phyloP scores from a whole-genome alignment of 2,888 invertebrate genomes.

The Glaucopsyche alexis region DNA sequence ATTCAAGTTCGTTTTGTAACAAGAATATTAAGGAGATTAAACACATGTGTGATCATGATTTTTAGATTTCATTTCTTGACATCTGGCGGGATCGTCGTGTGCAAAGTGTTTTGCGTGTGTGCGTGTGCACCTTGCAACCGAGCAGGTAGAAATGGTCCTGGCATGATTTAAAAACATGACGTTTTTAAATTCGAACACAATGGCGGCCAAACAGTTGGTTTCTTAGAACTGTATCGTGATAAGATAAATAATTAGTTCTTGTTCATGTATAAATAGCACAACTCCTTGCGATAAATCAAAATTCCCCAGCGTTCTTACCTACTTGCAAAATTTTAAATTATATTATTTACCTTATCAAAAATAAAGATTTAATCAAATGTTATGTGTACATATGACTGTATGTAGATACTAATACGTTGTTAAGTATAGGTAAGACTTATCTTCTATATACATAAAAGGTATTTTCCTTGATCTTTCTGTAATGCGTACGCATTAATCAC shows the following conservation, averaged over 20 bases:
- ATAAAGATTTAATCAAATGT: not conserved
- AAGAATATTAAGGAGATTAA: slow-evolving; percentile 15
- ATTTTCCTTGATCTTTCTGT: too few relatives aligned
- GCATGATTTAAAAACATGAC: slow-evolving; percentile 68
- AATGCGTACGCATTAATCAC: too few relatives aligned
- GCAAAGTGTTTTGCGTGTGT: slow-evolving; percentile 42
- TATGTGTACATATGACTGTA: not conserved
- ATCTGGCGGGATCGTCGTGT: slow-evolving; percentile 37
- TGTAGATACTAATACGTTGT: too few relatives aligned
- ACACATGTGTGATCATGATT: slow-evolving; percentile 22
- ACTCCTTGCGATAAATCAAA: slow-evolving; percentile 7
- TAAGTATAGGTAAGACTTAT: too few relatives aligned
- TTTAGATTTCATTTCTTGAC: slow-evolving; percentile 27
- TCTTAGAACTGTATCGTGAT: slow-evolving; percentile 24
- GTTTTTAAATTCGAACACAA: slow-evolving; percentile 40
- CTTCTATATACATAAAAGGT: too few relatives aligned
- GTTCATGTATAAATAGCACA: not conserved
- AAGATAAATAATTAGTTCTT: slow-evolving; percentile 28
- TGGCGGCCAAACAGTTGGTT: slow-evolving; percentile 38
- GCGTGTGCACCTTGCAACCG: slow-evolving; percentile 72
- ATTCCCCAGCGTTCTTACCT: not conserved
- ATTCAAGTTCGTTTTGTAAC: slow-evolving; percentile 6
- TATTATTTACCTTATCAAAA: not conserved
- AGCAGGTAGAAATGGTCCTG: slow-evolving; percentile 68
- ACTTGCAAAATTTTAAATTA: not conserved